Base-by-base conservation (phyloP, 2,888 invertebrate species). In the Tholera decimalis region DNA sequence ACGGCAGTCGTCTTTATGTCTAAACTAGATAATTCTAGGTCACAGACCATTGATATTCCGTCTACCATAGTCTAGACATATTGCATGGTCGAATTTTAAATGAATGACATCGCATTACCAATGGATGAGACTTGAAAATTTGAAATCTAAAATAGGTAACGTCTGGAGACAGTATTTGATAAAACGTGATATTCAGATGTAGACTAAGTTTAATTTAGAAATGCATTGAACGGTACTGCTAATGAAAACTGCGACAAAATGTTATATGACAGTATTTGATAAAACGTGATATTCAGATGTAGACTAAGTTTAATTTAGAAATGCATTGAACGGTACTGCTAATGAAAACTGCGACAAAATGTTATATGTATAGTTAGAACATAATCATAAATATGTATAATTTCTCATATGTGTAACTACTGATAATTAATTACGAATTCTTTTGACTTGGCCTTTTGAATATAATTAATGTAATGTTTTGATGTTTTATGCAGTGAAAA, bases 51-150 rank as follows among this genome's bases (percentile, higher is more conserved):
- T 95, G 88, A 92, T 94, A 95, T 95, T 95, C 95, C 88, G 91
- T 90, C 87, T 85, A 81, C 81, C 79, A 85, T 80, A 84, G 92
- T 94, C 95, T 94, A 94, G 95, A 95, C 93, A 91, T 93, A 94
- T 93, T 95, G 95, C 95, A 95, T 93, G 93, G 94, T 93, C 95
- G 92, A 95, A 95, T 94, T 93, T 92, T 89, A 93, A 94, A 91
- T 83, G 92, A 92, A 92, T 92, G 89, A 88, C 92, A 90, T 92
- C 89, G 85, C 85, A 91, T 92, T 93, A 93, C 90, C 82, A 91
- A 95, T 95, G 95, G 92, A 95, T 95, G 95, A 94, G 94, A 82
- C 87, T 84, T 80, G 76, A 83, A 88, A 91, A 94, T 95, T 93
- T 94, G 83, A 93, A 94, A 94, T 85, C 91, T 93, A 93, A 95